A percentile compares a stretch with the other conserved stretches of the same genome.
Conservation (phyloP, 2,888 invertebrate species). For the Caenorhabditis sinica region DNA sequence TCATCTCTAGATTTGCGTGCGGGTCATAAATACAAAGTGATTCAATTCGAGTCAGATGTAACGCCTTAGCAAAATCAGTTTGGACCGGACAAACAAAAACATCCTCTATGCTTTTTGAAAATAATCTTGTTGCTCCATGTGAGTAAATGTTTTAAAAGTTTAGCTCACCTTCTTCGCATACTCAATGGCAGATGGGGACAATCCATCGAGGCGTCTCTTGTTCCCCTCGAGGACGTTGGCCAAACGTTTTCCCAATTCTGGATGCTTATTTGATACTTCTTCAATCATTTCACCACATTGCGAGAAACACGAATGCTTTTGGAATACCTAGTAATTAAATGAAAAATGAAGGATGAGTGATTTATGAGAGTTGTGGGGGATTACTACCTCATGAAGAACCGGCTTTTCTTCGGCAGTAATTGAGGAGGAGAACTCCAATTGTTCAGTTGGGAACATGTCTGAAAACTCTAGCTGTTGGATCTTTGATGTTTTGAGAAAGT, state of each 20-base stretch:
- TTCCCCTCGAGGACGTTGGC: constrained; percentile 67
- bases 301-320: constrained; percentile 68
- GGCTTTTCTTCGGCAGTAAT: constrained; percentile 69
- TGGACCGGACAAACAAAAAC: background rate
- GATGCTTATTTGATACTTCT: constrained; percentile 61
- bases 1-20: too few species aligned
- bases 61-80: background rate
- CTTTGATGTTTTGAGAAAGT: too few species aligned
- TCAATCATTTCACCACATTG: constrained; percentile 71
- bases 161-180: constrained; percentile 60
- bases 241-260: constrained; percentile 62
- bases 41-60: background rate
- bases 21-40: background rate
- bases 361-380: constrained; percentile 6
- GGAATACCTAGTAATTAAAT: constrained; percentile 64
- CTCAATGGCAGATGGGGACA: constrained; percentile 67
- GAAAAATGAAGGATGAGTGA: constrained; percentile 14
- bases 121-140: too few species aligned
- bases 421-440: constrained; percentile 68
- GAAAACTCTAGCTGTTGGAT: constrained; percentile 21
- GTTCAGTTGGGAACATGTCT: constrained; percentile 73
- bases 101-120: too few species aligned
- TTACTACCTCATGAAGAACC: constrained; percentile 62
- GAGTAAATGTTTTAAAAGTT: too few species aligned
- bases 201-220: constrained; percentile 64